Base-by-base conservation (phyloP, 2,113 vertebrate genomes). In the Etheostoma spectabile region DNA sequence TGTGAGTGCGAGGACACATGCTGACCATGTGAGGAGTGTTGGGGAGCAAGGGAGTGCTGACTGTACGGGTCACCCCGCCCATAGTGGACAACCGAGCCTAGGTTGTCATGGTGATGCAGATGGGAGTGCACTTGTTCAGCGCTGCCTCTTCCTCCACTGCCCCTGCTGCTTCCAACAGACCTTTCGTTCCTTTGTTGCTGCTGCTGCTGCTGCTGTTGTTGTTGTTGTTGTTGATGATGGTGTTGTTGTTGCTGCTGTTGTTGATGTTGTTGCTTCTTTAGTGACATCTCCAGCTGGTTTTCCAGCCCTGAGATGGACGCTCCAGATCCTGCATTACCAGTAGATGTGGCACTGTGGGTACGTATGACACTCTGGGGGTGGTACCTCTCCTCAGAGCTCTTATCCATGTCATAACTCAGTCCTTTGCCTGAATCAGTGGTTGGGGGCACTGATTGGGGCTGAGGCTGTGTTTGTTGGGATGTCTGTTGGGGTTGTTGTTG, bases 291-390 rank as follows among this genome's bases (percentile, higher is more conserved):
- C 19, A 98, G 90, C 76, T 97, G 97, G 86, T 83, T 94, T 1
- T 99, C 97, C 67, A 98, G 92, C 27, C 93, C 94, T 7, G 94
- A 90, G 60, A 94, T 93, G 22, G 89, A 89, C 22, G 85, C 94
- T 49, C 76, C 93, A 33, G 92, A 91, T 35, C 91, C 94, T n/a
- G 92, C 60, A 24, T 92, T 94, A 18, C 90, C 88, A 35, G 91
- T 95, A 18, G 95, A 89, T 10, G 93, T 97, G 77, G 97, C 97
- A 76, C 94, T 95, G 52, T 97, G 97, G 75, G 97, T 98, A 1
- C 97, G 96, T 85, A 98, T 98, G 64, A 99, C 97, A 4, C 97
- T 99, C 82, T 98, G 97, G 15, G 97, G 95, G 19, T 98, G 97
- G 89, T 98, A 98, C 3, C 97, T 88, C 90, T 95, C 97, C 88